These are phyloP conservation scores for Lottia gigantea DNA, from an alignment of 2,888 invertebrate genomes.

Conservation along the genomic window DNA sequence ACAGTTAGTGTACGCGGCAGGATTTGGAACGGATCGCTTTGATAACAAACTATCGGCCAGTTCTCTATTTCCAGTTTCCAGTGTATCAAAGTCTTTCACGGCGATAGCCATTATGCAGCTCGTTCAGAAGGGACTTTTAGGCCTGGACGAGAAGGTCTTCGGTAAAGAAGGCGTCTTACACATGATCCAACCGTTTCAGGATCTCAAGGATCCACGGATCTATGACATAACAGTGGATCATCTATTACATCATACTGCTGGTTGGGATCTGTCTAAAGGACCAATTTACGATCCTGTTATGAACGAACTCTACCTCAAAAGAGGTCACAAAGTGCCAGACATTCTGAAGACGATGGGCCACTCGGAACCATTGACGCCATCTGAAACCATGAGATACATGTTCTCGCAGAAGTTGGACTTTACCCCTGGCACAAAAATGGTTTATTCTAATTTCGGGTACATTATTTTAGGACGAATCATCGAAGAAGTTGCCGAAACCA, in stretches of 20 bases:
- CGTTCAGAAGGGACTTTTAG: constrained; percentile 46
- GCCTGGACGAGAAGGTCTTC: constrained; percentile 48
- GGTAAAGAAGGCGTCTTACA: constrained; percentile 46
- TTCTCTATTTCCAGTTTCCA: constrained; percentile 46
- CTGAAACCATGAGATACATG: constrained; percentile 55
- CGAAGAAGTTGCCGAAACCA: constrained; percentile 44
- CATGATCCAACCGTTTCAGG: constrained; percentile 36
- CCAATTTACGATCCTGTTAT: constrained; percentile 50
- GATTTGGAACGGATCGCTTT: constrained; percentile 44
- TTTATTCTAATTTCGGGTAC: constrained; percentile 60
- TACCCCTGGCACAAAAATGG: constrained; percentile 51
- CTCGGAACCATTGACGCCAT: constrained; percentile 28
- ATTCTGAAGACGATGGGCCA: constrained; percentile 49
- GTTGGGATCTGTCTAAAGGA: constrained; percentile 55
- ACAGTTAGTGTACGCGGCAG: constrained; percentile 48
- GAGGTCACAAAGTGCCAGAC: constrained; percentile 49
- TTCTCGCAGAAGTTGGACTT: constrained; percentile 50
- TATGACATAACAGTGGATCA: constrained; percentile 59
- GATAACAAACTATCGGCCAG: constrained; percentile 39
- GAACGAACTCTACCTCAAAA: constrained; percentile 48
- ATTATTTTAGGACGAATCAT: constrained; percentile 57
- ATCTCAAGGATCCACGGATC: constrained; percentile 44
- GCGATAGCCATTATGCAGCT: constrained; percentile 52
- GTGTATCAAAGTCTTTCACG: constrained; percentile 59
- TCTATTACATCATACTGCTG: constrained; percentile 57